phyloP scores from a whole-genome alignment of 1,140 invertebrate species.

The Drosophila seguyi region DNA sequence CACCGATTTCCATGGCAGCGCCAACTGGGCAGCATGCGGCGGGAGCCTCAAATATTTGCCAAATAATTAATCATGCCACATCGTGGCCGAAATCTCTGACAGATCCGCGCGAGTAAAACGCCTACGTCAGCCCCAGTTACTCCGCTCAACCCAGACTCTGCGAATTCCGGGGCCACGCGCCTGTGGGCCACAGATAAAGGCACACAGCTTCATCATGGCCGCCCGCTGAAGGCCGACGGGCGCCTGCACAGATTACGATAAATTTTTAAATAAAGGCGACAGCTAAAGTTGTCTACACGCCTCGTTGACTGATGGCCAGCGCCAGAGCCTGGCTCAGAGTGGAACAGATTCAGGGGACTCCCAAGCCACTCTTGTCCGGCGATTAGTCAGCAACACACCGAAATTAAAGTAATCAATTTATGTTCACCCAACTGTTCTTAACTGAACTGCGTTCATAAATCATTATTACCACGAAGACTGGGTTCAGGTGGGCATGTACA shows the following conservation, averaged over 20 bases:
- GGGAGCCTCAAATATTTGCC: slow-evolving; percentile 69
- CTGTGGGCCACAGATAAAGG: slow-evolving; percentile 42
- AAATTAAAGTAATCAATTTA: slow-evolving; percentile 48
- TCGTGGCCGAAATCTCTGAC: slow-evolving; percentile 47
- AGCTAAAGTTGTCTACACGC: slow-evolving; percentile 56
- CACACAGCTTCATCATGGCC: slow-evolving; percentile 44
- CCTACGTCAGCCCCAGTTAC: slow-evolving; percentile 45
- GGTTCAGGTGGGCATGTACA: slow-evolving; percentile 49
- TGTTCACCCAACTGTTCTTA: slow-evolving; percentile 11
- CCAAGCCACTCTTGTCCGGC: slow-evolving; percentile 16
- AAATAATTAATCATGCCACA: slow-evolving; percentile 80
- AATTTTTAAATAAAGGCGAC: slow-evolving; percentile 73
- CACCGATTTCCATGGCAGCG: slow-evolving; percentile 40
- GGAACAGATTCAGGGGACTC: background rate
- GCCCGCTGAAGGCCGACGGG: background rate
- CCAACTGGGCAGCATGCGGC: slow-evolving; percentile 1
- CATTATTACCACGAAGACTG: background rate
- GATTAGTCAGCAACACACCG: slow-evolving; percentile 26
- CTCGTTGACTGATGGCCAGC: slow-evolving; percentile 29
- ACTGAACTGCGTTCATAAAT: slow-evolving; percentile 1
- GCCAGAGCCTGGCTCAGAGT: background rate
- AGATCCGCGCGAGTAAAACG: slow-evolving; percentile 26
- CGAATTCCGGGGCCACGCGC: background rate
- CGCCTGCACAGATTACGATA: slow-evolving; percentile 54
- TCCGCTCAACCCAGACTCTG: background rate